Evolutionary conservation across 1,140 invertebrate species (phyloP).

Genomic region (Drosophila kanapiae): DNA sequence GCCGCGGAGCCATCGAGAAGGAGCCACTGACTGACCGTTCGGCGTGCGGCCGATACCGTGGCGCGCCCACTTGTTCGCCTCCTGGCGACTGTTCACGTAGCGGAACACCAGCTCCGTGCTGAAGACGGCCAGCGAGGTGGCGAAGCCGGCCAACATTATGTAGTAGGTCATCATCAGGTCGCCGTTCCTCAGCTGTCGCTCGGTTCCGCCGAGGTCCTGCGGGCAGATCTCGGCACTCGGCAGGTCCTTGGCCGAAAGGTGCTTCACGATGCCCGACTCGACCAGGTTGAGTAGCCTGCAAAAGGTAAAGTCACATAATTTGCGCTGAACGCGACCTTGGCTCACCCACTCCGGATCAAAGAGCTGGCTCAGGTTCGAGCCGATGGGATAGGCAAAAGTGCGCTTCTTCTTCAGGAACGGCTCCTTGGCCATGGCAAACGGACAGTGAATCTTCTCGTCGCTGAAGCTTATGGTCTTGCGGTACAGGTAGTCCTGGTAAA

Average conservation of each 20-base stretch:
- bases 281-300: conserved; percentile 88
- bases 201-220: conserved; percentile 91
- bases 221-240: conserved; percentile 92
- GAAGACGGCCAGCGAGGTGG: conserved; percentile 88
- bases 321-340: too few relatives aligned
- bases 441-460: conserved; percentile 88
- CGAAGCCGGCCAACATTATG: conserved; percentile 88
- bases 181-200: conserved; percentile 90
- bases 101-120: conserved; percentile 87
- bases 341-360: conserved; percentile 89
- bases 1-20: conserved; percentile 62
- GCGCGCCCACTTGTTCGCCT: conserved; percentile 71
- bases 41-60: conserved; percentile 66
- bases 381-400: conserved; percentile 89
- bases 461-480: conserved; percentile 86
- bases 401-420: conserved; percentile 88
- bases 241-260: conserved; percentile 87
- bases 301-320: conserved; percentile 42
- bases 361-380: conserved; percentile 86
- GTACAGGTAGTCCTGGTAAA: conserved; percentile 89
- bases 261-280: conserved; percentile 90
- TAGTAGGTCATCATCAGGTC: conserved; percentile 89
- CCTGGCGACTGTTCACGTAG: conserved; percentile 70
- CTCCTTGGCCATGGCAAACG: conserved; percentile 89
- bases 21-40: conserved; percentile 62